A percentile compares a stretch with the other conserved stretches of the same genome.
phyloP scores from a whole-genome alignment of 2,113 vertebrate genomes.

The Pristiophorus japonicus region DNA sequence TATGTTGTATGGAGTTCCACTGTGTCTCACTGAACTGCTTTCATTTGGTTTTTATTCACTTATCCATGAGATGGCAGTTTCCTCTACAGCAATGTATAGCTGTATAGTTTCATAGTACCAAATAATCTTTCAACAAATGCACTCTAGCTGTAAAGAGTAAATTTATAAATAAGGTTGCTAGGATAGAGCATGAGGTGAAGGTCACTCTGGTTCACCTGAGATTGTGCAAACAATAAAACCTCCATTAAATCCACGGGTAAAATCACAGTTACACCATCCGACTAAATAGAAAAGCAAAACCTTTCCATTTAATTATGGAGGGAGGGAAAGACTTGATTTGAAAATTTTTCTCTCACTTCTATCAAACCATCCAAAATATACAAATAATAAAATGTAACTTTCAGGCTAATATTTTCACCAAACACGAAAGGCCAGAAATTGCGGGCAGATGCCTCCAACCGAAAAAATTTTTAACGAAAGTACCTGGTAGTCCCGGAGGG shows the following conservation, averaged over 20 bases:
- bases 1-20: neutral
- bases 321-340: neutral
- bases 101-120: neutral
- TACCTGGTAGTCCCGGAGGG: too few relatives aligned
- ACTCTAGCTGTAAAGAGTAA: neutral
- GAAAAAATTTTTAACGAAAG: too few relatives aligned
- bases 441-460: too few relatives aligned
- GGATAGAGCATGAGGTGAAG: neutral
- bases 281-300: neutral
- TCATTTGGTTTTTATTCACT: neutral
- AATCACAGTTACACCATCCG: neutral
- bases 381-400: neutral
- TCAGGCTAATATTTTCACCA: neutral
- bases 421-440: too few relatives aligned
- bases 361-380: neutral
- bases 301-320: neutral
- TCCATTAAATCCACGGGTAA: neutral
- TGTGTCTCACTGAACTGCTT: neutral
- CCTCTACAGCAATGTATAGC: neutral
- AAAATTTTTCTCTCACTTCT: neutral
- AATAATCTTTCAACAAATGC: neutral
- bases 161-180: neutral
- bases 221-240: neutral
- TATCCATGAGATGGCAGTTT: neutral
- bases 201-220: neutral